Evolutionary conservation across 2,113 vertebrate species (phyloP), one percentile per base, ranked within the genome.

Genomic region (Oplegnathus fasciatus): DNA sequence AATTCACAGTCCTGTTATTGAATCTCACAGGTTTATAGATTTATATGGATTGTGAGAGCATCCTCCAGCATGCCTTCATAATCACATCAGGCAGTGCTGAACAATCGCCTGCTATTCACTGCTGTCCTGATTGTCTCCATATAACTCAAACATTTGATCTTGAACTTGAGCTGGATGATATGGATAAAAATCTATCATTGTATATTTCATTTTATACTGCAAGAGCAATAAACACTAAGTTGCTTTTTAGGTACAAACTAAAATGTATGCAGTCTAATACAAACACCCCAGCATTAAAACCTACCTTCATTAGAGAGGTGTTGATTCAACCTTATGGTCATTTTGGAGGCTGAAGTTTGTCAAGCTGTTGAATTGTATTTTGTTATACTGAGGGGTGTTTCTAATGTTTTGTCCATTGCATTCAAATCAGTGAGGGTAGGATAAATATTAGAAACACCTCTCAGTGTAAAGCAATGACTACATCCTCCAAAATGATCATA

Each of bases 21-120:
- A 87, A 68, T 72, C 32, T 84, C 69, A 44, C 62, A 65, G 61
- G 2, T 37, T 69, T 70, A 58, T 22, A 70, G 48, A 79, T 32
- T 28, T 52, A 54, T 62, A 69, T 67, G 26, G 10, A 74, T 48
- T 54, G 26, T 64, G 13, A 82, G 61, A 64, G 69, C 60, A 81
- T 55, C 65, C 14, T 22, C 6, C 68, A 40, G 30, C 18, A 26
- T 55, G 55, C 26, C 50, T 42, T 42, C 40, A 52, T 24, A 4
- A 52, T 46, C 46, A 72, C 34, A 42, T 11, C 52, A 40, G 24
- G n/a, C 46, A n/a, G 34, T 24, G 24, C 26, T 13, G 17, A 72
- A 42, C 9, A 75, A 48, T 10, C 22, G 6, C 9, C 20, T 75
- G 4, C 40, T 15, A 60, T 80, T 83, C 46, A 72, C 24, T 60